A percentile compares a stretch with the other conserved stretches of the same genome.
Conservation (phyloP, 2,888 invertebrate species). For the Leuctra nigra region DNA sequence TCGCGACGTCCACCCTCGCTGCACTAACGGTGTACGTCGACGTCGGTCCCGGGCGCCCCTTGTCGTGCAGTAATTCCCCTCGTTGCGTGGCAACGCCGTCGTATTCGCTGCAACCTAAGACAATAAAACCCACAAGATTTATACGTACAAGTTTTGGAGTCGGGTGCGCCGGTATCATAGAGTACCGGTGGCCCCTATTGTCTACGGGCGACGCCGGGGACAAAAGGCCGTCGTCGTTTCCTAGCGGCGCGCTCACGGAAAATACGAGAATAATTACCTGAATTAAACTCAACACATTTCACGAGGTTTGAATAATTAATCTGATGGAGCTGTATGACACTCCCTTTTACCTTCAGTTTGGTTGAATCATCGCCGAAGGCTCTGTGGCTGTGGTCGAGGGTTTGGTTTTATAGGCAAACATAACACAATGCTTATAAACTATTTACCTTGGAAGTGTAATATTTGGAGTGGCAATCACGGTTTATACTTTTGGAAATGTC, state of each 20-base stretch:
- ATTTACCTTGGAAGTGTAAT: too few relatives aligned
- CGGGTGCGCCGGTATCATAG: conserved; percentile 5
- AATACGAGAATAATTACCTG: conserved; percentile 17
- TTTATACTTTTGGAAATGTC: too few relatives aligned
- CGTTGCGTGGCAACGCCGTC: conserved; percentile 10
- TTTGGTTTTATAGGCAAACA: too few relatives aligned
- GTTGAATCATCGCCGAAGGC: too few relatives aligned
- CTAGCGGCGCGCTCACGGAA: too few relatives aligned
- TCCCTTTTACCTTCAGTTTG: too few relatives aligned
- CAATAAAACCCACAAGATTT: conserved; percentile 18
- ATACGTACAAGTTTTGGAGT: conserved; percentile 10
- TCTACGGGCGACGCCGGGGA: not conserved
- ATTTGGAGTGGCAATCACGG: too few relatives aligned
- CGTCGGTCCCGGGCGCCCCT: conserved; percentile 3
- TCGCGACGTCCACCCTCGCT: not conserved
- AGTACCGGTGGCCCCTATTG: not conserved
- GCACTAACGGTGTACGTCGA: not conserved
- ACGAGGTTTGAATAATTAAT: conserved; percentile 17
- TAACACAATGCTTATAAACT: too few relatives aligned
- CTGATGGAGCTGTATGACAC: conserved; percentile 15
- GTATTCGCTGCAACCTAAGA: not conserved
- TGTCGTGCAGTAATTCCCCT: conserved; percentile 12
- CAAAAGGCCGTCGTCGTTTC: conserved; percentile 3
- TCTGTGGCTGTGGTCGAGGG: too few relatives aligned
- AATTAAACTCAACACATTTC: conserved; percentile 17